Percentiles rank a stretch among this genome's conserved stretches.
phyloP scores from a whole-genome alignment of 2,113 vertebrate species.

The Macroglossus sobrinus region DNA sequence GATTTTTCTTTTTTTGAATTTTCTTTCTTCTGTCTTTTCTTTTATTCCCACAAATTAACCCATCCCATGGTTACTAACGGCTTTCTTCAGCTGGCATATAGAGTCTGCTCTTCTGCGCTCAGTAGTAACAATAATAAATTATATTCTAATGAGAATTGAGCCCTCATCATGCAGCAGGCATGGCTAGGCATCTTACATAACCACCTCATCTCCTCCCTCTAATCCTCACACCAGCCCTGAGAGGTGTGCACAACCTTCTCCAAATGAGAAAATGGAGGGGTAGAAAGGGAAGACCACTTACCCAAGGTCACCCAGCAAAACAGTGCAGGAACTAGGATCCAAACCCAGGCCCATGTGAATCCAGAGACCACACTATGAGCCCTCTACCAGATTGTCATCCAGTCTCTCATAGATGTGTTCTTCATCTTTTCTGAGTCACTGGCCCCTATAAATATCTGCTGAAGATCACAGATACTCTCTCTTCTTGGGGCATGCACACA shows the following conservation, averaged over 20 bases:
- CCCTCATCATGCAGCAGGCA: background rate
- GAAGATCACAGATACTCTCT: background rate
- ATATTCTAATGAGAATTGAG: background rate
- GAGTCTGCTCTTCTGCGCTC: background rate
- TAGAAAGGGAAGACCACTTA: background rate
- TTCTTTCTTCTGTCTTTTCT: background rate
- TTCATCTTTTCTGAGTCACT: background rate
- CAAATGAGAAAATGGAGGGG: background rate
- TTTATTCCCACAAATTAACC: background rate
- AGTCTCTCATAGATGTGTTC: background rate
- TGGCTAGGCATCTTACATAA: background rate
- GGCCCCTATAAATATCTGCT: background rate
- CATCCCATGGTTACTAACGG: background rate
- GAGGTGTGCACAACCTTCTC: background rate
- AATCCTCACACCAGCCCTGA: background rate
- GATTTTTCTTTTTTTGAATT: background rate
- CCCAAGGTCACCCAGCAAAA: background rate
- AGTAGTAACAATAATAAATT: background rate
- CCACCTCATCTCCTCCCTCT: background rate
- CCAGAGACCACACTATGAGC: background rate
- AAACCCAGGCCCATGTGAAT: background rate
- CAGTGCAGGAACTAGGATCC: background rate
- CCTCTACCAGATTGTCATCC: background rate
- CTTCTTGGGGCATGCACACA: background rate
- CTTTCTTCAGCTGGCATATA: background rate